Evolutionary conservation across 2,888 invertebrate species (phyloP).

Genomic region (Balanococcus diminutus): DNA sequence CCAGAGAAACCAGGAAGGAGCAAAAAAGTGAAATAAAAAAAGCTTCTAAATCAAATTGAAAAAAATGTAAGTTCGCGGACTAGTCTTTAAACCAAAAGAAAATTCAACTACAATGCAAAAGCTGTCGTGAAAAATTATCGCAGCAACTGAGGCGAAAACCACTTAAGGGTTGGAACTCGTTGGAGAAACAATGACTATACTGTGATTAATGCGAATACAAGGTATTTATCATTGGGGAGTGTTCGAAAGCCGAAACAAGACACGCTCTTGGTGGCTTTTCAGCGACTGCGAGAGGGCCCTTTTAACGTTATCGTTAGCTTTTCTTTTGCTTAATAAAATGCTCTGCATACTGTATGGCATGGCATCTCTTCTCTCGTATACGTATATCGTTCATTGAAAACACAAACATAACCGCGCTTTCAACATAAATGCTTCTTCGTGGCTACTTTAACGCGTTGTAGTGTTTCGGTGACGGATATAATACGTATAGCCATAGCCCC

Average conservation of each 20-base stretch:
- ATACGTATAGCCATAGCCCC: too few species aligned
- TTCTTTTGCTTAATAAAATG: constrained; percentile 28
- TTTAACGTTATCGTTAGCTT: constrained; percentile 35
- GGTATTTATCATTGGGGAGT: constrained; percentile 42
- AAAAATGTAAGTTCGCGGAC: constrained; percentile 23
- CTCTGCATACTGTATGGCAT: not conserved
- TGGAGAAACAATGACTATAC: constrained; percentile 39
- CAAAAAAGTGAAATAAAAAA: not conserved
- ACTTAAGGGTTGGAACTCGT: constrained; percentile 39
- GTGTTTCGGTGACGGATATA: not conserved
- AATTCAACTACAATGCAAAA: constrained; percentile 42
- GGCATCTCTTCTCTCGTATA: too few species aligned
- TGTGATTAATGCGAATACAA: constrained; percentile 38
- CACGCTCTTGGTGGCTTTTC: constrained; percentile 33
- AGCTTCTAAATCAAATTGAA: constrained; percentile 29
- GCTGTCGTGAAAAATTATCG: constrained; percentile 37
- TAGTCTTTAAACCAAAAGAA: constrained; percentile 23
- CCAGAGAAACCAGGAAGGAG: not conserved
- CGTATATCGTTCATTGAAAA: constrained; percentile 16
- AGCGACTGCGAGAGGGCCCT: not conserved
- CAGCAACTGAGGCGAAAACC: constrained; percentile 38
- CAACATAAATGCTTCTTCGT: constrained; percentile 7
- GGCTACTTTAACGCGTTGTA: constrained; percentile 1
- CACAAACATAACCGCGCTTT: constrained; percentile 7
- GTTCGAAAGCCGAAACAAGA: constrained; percentile 32